Evolutionary conservation across 92 coral and sea anemone species (phyloP), one percentile per base, ranked within the genome.

Genomic region (Blastomussa wellsi): DNA sequence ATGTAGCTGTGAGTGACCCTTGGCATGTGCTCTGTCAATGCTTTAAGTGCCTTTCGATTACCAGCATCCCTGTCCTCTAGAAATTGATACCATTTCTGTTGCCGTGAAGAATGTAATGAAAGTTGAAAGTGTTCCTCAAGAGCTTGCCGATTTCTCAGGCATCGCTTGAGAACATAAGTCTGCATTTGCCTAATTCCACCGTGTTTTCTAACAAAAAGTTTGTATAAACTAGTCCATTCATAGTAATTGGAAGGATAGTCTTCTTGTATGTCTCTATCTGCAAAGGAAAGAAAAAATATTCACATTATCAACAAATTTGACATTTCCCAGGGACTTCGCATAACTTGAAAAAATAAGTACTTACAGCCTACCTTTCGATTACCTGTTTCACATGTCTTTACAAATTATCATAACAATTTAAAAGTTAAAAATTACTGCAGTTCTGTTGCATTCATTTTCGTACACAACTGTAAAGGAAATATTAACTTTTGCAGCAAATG

Each of bases 21-120:
- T 44, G 97, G 97, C 99, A 97, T 97, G 87, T 97, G 99, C 70
- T 97, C 99, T 69, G 99, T 97, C 55, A 97, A 82, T 41, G 99
- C 99, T 76, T 97, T 97, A 51, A 97, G 91, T 59, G 98, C 98
- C 83, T 97, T 97, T 76, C 90, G 91, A 74, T 97, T 97, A 68
- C 99, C 99, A 44, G 94, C 92, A 83, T 95, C 99, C 52, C 99
- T 89, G 81, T 94, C 96, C 86, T 97, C 99, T 60, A 97, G 88
- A 88, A 95, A 97, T 82, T 95, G 99, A 90, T 97, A 97, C 99
- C 99, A 97, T 77, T 94, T 97, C 88, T 97, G 99, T 84, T 97
- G 99, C 82, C 99, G 90, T 13, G 99, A 97, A 35, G 99, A 97
- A 78, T 97, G 99, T 52, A 97, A 87, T 24, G 99, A 97, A 59